Evolutionary conservation across 1,140 invertebrate genomes (phyloP), one percentile per base, ranked within the genome.

Genomic region (Galleria mellonella): DNA sequence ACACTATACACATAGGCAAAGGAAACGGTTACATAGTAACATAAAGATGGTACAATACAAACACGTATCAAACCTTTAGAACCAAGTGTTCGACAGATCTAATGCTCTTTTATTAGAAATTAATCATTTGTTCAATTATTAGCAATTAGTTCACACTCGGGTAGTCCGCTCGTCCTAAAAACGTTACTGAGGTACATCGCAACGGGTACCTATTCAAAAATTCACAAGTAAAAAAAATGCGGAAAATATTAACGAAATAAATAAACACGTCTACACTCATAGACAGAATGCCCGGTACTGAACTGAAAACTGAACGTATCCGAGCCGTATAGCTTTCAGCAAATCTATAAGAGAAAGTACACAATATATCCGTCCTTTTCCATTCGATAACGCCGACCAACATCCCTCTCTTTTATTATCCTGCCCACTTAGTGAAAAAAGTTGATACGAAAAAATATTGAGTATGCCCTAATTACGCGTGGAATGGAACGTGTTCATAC

Each of bases 321-420:
- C 17, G 6, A 23, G 17, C 17, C 59, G 63, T 17, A 37, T 23
- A 23, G 17, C 62, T 74, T 71, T 71, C 63, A 74, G 69, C 65
- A 78, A 71, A 81, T 81, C 76, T 76, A 81, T 81, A 81, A 66
- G 68, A 72, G 70, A 74, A 78, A 74, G 66, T 72, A 77, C 68
- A 71, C 64, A 66, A 54, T 62, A 49, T 43, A 17, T 31, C 43
- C 31, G 44, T 81, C 76, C 47, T 41, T 54, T 37, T 81, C 64
- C 43, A 41, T 39, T 50, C 10, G 0, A n/a, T 4, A 14, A 14
- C 14, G n/a, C 31, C 33, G 17, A 47, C 29, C 1, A 17, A 48
- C 31, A 11, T 65, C 66, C 53, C 48, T 30, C 51, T 72, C 60
- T 29, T 12, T 63, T 40, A 50, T 71, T 79, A 72, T 76, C 76